phyloP scores from a whole-genome alignment of 1,140 invertebrate genomes.

The Microvelia longipes region DNA sequence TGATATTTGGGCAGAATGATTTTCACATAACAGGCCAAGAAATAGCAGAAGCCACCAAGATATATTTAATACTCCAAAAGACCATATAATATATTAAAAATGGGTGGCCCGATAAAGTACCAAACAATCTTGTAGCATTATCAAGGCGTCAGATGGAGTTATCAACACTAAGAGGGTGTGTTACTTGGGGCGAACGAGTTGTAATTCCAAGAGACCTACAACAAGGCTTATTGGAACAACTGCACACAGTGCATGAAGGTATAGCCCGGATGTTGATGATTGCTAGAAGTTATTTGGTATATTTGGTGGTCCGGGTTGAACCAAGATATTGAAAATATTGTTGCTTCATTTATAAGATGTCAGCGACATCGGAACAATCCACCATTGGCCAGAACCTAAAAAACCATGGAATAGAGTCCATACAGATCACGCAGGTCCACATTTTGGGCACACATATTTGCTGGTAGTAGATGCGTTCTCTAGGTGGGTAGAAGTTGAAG shows the following conservation, averaged over 20 bases:
- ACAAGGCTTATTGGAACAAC: background rate
- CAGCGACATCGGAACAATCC: background rate
- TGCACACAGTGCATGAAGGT: background rate
- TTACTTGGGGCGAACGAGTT: background rate
- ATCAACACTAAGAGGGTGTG: background rate
- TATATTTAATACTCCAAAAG: background rate
- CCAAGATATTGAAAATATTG: background rate
- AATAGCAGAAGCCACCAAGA: background rate
- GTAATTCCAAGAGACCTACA: background rate
- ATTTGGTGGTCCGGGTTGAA: background rate
- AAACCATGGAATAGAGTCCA: constrained; percentile 30
- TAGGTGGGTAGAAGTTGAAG: background rate
- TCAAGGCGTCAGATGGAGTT: background rate
- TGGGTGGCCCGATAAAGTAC: background rate
- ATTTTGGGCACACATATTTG: constrained; percentile 22
- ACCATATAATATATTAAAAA: background rate
- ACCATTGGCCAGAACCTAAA: constrained; percentile 11
- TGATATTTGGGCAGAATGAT: background rate
- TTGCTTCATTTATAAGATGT: background rate
- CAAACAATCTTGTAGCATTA: background rate
- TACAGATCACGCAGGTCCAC: constrained; percentile 30
- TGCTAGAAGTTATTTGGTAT: background rate
- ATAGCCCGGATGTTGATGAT: background rate
- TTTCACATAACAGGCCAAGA: background rate
- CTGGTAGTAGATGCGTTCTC: constrained; percentile 27